Evolutionary conservation across 2,797 vertebrate species (phyloP), one percentile per base, ranked within the genome.

Genomic region (Thunnus albacares): DNA sequence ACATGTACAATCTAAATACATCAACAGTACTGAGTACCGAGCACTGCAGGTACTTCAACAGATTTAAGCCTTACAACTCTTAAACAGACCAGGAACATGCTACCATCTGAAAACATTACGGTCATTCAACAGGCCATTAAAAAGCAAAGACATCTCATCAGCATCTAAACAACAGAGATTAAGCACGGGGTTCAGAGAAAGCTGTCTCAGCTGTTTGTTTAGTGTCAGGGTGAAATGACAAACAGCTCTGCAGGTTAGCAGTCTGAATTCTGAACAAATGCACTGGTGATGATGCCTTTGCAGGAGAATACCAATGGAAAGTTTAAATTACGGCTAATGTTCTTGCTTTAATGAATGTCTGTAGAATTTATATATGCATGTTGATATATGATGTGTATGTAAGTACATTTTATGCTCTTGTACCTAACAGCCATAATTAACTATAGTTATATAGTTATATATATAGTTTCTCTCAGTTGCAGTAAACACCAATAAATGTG

Each of bases 191-290:
- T 43, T 73, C 2, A 9, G 7, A 78, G 49, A 41, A 28, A 49
- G 30, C 18, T 20, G 28, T 60, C 69, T 66, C 22, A 38, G 63
- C 73, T 60, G 33, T 59, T 71, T 0, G 1, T 57, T 76, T 55
- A 33, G 18, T 58, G 64, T 55, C 80, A 28, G 73, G 68, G 38
- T 72, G 69, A 79, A 70, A 77, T 82, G 78, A 85, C 38, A 68
- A 82, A 79, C 47, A 64, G 65, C 81, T 82, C 72, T 51, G 75
- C 78, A 77, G 61, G 71, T 22, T 57, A 13, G 41, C 17, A n/a
- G 33, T 6, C 20, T 30, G 53, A 84, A 60, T 61, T 68, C 43
- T 65, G 43, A 71, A 71, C 65, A 26, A 49, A 38, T 53, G 24
- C 20, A 17, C 6, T 3, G 17, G 6, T 33, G 57, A 69, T 28